Conservation (phyloP, 2,113 vertebrate species). For the Microcebus murinus region DNA sequence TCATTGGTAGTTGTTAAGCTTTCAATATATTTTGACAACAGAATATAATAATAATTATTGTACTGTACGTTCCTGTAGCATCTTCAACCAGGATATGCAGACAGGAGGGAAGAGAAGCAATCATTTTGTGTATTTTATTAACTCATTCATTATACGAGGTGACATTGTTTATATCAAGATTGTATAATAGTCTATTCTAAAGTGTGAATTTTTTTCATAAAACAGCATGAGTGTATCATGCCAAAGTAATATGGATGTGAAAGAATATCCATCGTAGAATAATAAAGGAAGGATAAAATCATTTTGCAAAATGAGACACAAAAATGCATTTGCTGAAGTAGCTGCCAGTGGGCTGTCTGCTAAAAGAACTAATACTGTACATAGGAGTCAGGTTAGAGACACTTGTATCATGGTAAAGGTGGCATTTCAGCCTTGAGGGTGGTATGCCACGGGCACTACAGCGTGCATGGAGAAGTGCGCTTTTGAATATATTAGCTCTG, state of each 20-base stretch:
- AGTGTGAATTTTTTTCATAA: constrained; percentile 61
- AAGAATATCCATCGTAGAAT: constrained; percentile 71
- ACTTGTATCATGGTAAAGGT: background rate
- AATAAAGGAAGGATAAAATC: constrained; percentile 69
- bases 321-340: constrained; percentile 64
- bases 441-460: background rate
- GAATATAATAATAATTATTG: constrained; percentile 62
- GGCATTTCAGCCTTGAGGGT: background rate
- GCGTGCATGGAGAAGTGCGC: background rate
- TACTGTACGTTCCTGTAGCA: constrained; percentile 42
- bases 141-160: constrained; percentile 75
- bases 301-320: constrained; percentile 71
- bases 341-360: constrained; percentile 55
- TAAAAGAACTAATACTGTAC: constrained; percentile 15
- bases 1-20: constrained; percentile 54
- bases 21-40: constrained; percentile 73
- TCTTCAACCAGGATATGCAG: constrained; percentile 43
- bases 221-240: constrained; percentile 70
- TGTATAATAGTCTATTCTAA: constrained; percentile 61
- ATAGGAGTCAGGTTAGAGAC: background rate
- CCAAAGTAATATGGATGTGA: constrained; percentile 70
- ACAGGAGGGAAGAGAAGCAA: constrained; percentile 30
- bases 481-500: background rate
- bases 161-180: constrained; percentile 73
- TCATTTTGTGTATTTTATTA: constrained; percentile 75